Evolutionary conservation across 2,888 invertebrate species (phyloP), one percentile per base, ranked within the genome.

Genomic region (Caprella mutica): DNA sequence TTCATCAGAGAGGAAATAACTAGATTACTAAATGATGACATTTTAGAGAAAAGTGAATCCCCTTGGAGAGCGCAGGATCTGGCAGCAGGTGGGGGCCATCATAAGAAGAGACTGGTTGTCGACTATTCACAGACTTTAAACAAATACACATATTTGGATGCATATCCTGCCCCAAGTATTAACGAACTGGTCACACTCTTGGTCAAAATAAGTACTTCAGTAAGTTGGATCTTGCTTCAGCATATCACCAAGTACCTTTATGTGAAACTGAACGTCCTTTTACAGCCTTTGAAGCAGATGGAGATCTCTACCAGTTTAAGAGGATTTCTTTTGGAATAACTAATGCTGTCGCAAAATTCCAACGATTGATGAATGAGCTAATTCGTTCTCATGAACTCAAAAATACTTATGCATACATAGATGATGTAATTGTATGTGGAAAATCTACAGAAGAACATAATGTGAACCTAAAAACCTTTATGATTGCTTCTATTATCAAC

Each of bases 41-140:
- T n/a, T n/a, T n/a, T n/a, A n/a, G n/a, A n/a, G n/a, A n/a, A n/a
- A n/a, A n/a, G n/a, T n/a, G n/a, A n/a, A n/a, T n/a, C n/a, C n/a
- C n/a, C n/a, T n/a, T 57, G 57, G 39, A 12, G 57, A 17, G 52
- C 52, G 24, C 52, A 57, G 12, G 57, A 52, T 14, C 9, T 52
- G 1, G 39, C 53, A 1, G 23, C 40, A 6, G 27, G 17, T 23
- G 35, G 44, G 4, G 43, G 35, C 8, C 5, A 14, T 17, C 35
- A 35, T 29, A 52, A 35, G 38, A 55, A 42, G 29, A 9, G 44
- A 1, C 4, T 57, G 44, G 52, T 19, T 8, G 27, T 57, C n/a
- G 57, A 57, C 43, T 52, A 43, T n/a, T n/a, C n/a, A n/a, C n/a
- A n/a, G n/a, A n/a, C n/a, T n/a, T n/a, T n/a, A n/a, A n/a, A n/a